Conservation (phyloP, 1,140 invertebrate species). For the Phymorhynchus buccinoides region DNA sequence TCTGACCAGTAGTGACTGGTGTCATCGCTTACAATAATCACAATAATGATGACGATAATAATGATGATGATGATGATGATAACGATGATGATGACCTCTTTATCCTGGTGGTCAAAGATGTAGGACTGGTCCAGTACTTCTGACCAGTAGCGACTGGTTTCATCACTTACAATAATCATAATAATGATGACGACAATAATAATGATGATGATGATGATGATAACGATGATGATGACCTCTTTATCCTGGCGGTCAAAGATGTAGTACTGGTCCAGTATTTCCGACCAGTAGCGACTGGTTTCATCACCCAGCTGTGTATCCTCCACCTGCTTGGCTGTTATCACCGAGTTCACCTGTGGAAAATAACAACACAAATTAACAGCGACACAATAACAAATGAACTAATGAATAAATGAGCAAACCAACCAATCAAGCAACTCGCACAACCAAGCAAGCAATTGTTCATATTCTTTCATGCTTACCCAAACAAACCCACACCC, state of each 20-base stretch:
- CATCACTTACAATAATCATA: not conserved
- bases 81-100: slow-evolving; percentile 57
- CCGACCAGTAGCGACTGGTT: slow-evolving; percentile 45
- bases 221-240: slow-evolving; percentile 57
- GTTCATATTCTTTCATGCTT: no score
- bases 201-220: not conserved
- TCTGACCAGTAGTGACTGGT: slow-evolving; percentile 49
- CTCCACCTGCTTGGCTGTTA: slow-evolving; percentile 47
- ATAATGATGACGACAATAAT: not conserved
- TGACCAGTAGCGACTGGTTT: slow-evolving; percentile 42
- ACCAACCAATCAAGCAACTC: no score
- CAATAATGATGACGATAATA: no score
- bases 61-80: not conserved
- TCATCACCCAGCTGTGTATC: slow-evolving; percentile 57
- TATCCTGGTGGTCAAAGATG: slow-evolving; percentile 53
- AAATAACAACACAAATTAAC: no score
- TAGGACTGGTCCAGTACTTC: slow-evolving; percentile 49
- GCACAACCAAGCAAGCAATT: no score
- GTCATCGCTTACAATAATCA: slow-evolving; percentile 43
- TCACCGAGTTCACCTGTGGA: slow-evolving; percentile 50
- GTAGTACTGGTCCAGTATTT: slow-evolving; percentile 49
- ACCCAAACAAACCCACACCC: no score
- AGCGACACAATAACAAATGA: no score
- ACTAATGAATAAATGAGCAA: no score
- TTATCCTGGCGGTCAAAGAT: slow-evolving; percentile 55